These are phyloP conservation scores for Xestia rhomboidea DNA, from an alignment of 2,888 invertebrate species.

Conservation along the genomic window DNA sequence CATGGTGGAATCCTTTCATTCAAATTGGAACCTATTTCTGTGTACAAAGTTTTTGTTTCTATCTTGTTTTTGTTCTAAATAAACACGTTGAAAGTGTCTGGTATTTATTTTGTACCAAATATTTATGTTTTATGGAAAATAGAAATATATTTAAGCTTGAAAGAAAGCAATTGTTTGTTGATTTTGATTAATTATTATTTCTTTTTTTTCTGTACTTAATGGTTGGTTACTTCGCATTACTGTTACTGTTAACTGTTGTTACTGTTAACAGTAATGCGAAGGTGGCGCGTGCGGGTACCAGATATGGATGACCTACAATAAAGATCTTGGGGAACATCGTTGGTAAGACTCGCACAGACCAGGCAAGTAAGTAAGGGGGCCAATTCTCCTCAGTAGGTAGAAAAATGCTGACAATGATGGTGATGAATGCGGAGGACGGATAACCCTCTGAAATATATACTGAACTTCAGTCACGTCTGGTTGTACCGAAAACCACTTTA, in stretches of 20 bases:
- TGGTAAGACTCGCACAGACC: background rate
- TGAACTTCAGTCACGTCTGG: background rate
- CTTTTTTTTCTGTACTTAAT: background rate
- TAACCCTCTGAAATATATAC: background rate
- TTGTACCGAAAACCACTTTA: background rate
- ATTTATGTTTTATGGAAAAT: background rate
- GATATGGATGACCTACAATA: background rate
- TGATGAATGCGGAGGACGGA: background rate
- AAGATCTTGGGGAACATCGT: background rate
- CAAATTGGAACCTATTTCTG: conserved; percentile 50
- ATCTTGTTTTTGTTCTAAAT: conserved; percentile 9
- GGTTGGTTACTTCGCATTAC: no score
- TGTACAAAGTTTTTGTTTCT: conserved; percentile 18
- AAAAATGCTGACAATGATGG: background rate
- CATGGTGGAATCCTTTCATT: conserved; percentile 47
- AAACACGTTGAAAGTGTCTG: conserved; percentile 7
- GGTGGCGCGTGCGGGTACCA: background rate
- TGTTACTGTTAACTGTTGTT: no score
- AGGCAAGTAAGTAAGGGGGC: background rate
- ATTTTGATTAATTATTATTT: background rate
- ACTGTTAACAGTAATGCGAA: no score
- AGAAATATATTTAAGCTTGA: background rate
- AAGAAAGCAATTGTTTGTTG: background rate
- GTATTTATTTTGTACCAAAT: conserved; percentile 9
- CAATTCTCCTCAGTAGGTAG: background rate